Percentiles rank a stretch among this genome's conserved stretches.
phyloP scores from a whole-genome alignment of 37 sponge, comb jelly and placozoan species.

The Chondrilla cf. caribensis region DNA sequence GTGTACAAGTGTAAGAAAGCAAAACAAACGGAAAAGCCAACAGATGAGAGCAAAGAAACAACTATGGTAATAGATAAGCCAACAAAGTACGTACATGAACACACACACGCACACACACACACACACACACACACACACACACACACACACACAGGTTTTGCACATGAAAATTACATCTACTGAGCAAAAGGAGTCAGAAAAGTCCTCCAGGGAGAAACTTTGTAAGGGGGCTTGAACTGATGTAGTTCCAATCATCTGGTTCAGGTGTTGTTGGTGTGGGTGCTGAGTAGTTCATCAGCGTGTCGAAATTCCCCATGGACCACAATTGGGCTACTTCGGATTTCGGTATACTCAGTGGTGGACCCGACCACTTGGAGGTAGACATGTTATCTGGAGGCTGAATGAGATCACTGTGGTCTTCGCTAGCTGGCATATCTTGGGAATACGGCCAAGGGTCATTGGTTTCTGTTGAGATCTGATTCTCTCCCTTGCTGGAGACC shows the following conservation, averaged over 20 bases:
- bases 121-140: not conserved
- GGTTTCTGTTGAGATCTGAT: not conserved
- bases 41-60: too few relatives aligned
- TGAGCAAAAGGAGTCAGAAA: constrained; percentile 19
- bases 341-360: constrained; percentile 7
- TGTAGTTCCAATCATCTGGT: constrained; percentile 7
- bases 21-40: too few relatives aligned
- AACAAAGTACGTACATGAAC: not conserved
- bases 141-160: not conserved
- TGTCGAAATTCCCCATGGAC: not conserved
- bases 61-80: too few relatives aligned
- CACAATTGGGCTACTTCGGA: constrained; percentile 17
- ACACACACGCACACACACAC: not conserved
- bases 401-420: not conserved
- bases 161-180: not conserved
- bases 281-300: not conserved
- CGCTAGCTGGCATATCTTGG: not conserved
- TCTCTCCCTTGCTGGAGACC: not conserved
- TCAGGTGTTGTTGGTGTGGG: constrained; percentile 21
- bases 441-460: not conserved
- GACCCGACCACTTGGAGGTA: not conserved
- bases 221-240: constrained; percentile 36
- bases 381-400: not conserved
- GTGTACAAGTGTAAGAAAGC: too few relatives aligned
- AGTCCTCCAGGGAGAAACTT: constrained; percentile 67